Base-by-base conservation (phyloP, 2,113 vertebrate species). In the Tetrax tetrax region DNA sequence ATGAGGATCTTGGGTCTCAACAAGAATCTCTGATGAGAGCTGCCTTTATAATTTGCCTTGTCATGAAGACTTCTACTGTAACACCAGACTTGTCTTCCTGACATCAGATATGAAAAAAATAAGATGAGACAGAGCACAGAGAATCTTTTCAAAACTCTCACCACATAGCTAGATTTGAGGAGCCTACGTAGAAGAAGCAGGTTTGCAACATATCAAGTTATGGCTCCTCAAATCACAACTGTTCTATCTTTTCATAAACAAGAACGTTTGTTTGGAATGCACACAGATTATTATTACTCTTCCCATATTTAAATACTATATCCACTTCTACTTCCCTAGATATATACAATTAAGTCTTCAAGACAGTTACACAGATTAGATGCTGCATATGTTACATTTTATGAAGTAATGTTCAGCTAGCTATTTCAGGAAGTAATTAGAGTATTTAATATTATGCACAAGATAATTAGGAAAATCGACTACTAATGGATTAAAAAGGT, bases 391-490 rank as follows among this genome's bases (percentile, higher is more conserved):
- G 59, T 94, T 75, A 94, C 66, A 91, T 56, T 75, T 83, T 86
- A 94, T 83, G 79, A 97, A 94, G 43, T 59, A 92, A 92, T 66
- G 47, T 80, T 94, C 84, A 93, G 57, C 66, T 91, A 92, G 70
- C 61, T 94, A 79, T 45, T 94, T 92, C 88, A 84, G 60, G 68
- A 91, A 89, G 77, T 87, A 96, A 96, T 94, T 88, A 95, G 28
- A 63, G 12, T 77, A 65, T 84, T 91, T 97, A 96, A 96, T 94
- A 96, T 71, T 90, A 37, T 78, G 50, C 65, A 93, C 60, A 97
- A 95, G 66, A 94, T 96, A 92, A 97, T 97, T 89, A 90, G 60
- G 93, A 95, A 93, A 96, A 61, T 50, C 86, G 97, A 93, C 22
- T 77, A 65, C 24, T 77, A 87, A 94, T 65, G 56, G 54, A 96